phyloP scores from a whole-genome alignment of 2,113 vertebrate species.

The Gila orcuttii region DNA sequence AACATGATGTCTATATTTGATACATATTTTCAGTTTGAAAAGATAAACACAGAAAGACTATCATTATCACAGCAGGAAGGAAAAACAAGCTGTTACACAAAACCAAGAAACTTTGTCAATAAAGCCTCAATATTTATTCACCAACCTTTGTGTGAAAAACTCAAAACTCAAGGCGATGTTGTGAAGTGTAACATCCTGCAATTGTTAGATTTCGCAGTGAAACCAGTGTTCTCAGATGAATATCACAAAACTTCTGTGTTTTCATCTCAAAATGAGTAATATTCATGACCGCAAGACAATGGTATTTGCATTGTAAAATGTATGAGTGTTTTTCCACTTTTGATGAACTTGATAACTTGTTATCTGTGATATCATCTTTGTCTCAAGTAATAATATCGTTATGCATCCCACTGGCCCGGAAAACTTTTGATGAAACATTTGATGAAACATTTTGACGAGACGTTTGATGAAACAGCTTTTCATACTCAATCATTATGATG shows the following conservation, averaged over 20 bases:
- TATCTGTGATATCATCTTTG: neutral
- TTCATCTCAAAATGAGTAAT: neutral
- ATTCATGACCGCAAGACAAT: neutral
- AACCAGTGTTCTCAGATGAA: neutral
- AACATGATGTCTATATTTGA: neutral
- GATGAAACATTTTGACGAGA: too few species aligned
- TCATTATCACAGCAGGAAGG: constrained; percentile 24
- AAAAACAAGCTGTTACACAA: neutral
- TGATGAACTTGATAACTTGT: neutral
- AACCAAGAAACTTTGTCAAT: neutral
- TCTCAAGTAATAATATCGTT: neutral
- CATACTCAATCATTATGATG: constrained; percentile 17
- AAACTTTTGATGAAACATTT: neutral
- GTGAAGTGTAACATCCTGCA: neutral
- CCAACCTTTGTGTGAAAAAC: neutral
- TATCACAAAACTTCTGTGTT: neutral
- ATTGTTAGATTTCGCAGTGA: neutral
- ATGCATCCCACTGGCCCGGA: neutral
- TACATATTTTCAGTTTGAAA: constrained; percentile 40
- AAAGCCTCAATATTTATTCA: constrained; percentile 1
- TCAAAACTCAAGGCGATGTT: neutral
- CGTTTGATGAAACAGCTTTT: neutral
- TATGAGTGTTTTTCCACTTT: too few species aligned
- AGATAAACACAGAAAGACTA: constrained; percentile 12
- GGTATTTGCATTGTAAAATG: neutral